phyloP scores from a whole-genome alignment of 2,113 vertebrate species.

The Saguinus imperator region DNA sequence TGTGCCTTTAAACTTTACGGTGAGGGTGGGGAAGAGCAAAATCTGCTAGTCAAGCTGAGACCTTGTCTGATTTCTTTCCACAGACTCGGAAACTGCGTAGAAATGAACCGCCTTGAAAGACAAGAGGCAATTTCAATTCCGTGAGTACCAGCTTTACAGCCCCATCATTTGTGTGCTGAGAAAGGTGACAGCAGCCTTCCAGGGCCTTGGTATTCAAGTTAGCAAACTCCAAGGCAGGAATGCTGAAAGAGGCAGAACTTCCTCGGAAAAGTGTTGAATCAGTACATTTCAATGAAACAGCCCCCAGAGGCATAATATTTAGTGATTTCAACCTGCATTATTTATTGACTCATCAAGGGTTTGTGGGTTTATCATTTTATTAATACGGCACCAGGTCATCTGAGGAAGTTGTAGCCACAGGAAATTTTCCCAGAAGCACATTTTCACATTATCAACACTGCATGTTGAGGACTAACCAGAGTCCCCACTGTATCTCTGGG shows the following conservation, averaged over 20 bases:
- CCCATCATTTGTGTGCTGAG: neutral
- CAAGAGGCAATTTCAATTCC: neutral
- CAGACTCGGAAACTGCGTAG: neutral
- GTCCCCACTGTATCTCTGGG: neutral
- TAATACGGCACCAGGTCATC: constrained; percentile 53
- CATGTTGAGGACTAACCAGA: neutral
- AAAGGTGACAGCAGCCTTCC: neutral
- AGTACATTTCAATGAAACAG: constrained; percentile 64
- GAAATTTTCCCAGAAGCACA: constrained; percentile 13
- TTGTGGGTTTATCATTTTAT: constrained; percentile 61
- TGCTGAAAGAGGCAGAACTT: constrained; percentile 68
- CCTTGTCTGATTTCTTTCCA: neutral
- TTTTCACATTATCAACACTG: neutral
- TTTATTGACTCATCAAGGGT: constrained; percentile 57
- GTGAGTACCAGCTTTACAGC: neutral
- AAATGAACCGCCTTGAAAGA: neutral
- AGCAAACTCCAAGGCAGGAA: neutral
- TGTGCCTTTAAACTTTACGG: constrained; percentile 3
- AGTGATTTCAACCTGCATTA: constrained; percentile 56
- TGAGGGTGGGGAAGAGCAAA: neutral
- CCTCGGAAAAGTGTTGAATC: constrained; percentile 60
- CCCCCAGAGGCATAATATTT: constrained; percentile 51
- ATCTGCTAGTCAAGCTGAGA: neutral
- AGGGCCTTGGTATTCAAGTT: neutral
- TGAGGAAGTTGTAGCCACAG: constrained; percentile 26